Evolutionary conservation across 2,888 invertebrate species (phyloP).

Genomic region (Pterostichus niger): DNA sequence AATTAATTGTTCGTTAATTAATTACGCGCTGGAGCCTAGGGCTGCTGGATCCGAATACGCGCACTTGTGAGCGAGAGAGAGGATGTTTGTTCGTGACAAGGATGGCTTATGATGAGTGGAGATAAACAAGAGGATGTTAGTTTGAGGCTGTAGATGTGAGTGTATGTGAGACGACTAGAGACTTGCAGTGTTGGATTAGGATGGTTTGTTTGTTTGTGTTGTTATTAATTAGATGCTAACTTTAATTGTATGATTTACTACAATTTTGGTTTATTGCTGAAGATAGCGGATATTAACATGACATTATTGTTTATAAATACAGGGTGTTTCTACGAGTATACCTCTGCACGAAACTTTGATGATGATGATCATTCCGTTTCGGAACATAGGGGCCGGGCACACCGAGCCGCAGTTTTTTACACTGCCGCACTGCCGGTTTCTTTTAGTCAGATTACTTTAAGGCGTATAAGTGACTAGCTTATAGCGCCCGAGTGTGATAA

Average conservation of each 20-base stretch:
- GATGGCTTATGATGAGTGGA: slow-evolving; percentile 28
- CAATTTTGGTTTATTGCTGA: slow-evolving; percentile 29
- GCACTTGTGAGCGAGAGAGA: slow-evolving; percentile 3
- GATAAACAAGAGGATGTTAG: slow-evolving; percentile 46
- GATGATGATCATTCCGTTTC: too few relatives aligned
- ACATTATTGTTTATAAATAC: slow-evolving; percentile 8
- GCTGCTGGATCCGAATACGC: slow-evolving; percentile 23
- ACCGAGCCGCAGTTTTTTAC: too few relatives aligned
- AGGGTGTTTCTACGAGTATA: too few relatives aligned
- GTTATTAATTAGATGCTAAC: slow-evolving; percentile 39
- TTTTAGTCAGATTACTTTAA: too few relatives aligned
- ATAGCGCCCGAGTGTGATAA: too few relatives aligned
- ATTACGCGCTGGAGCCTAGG: slow-evolving; percentile 52
- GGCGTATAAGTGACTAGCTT: too few relatives aligned
- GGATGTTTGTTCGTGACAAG: slow-evolving; percentile 6
- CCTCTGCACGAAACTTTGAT: too few relatives aligned
- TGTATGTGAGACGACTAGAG: slow-evolving; percentile 21
- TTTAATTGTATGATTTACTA: slow-evolving; percentile 47
- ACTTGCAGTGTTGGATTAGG: slow-evolving; percentile 35
- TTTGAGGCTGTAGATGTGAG: slow-evolving; percentile 12
- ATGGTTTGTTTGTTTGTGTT: slow-evolving; percentile 18
- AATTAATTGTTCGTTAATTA: slow-evolving; percentile 61
- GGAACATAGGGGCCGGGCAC: too few relatives aligned
- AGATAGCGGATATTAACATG: background rate
- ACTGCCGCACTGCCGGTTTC: too few relatives aligned